Evolutionary conservation across 2,797 vertebrate genomes (phyloP).

Genomic region (Diplodus puntazzo): DNA sequence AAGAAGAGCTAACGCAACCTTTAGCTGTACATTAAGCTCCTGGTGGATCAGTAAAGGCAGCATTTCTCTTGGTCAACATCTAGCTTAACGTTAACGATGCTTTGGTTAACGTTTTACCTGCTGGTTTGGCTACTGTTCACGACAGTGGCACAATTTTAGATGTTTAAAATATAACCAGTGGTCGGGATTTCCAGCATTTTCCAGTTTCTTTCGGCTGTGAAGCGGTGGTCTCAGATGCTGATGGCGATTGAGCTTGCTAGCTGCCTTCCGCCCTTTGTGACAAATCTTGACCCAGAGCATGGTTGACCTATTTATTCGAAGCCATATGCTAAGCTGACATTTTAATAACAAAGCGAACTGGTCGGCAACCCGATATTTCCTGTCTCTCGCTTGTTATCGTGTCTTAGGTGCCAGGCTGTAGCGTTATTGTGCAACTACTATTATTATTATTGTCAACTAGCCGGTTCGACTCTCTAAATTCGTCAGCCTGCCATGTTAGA

Average conservation of each 20-base stretch:
- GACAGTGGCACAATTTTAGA: neutral
- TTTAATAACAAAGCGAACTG: neutral
- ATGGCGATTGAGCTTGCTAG: slow-evolving; percentile 42
- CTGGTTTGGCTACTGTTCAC: neutral
- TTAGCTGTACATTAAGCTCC: slow-evolving; percentile 28
- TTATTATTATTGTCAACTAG: slow-evolving; percentile 14
- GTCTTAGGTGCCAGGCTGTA: neutral
- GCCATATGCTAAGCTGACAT: neutral
- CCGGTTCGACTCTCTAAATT: slow-evolving; percentile 24
- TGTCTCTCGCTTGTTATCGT: neutral
- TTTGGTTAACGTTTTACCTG: slow-evolving; percentile 18
- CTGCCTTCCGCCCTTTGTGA: slow-evolving; percentile 78
- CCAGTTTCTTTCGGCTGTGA: neutral
- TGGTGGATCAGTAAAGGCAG: slow-evolving; percentile 20
- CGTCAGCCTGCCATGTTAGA: slow-evolving; percentile 9
- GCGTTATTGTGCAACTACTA: neutral
- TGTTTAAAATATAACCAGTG: slow-evolving; percentile 4
- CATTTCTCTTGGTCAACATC: slow-evolving; percentile 25
- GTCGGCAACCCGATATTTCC: neutral
- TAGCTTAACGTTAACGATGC: slow-evolving; percentile 8
- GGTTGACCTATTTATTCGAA: slow-evolving; percentile 38
- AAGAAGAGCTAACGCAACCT: slow-evolving; percentile 35
- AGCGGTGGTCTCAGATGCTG: neutral
- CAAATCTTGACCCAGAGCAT: slow-evolving; percentile 54
- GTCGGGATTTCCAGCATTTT: neutral